A percentile compares a stretch with the other conserved stretches of the same genome.
Conservation (phyloP, 2,113 vertebrate genomes). For the Brienomyrus brachyistius region DNA sequence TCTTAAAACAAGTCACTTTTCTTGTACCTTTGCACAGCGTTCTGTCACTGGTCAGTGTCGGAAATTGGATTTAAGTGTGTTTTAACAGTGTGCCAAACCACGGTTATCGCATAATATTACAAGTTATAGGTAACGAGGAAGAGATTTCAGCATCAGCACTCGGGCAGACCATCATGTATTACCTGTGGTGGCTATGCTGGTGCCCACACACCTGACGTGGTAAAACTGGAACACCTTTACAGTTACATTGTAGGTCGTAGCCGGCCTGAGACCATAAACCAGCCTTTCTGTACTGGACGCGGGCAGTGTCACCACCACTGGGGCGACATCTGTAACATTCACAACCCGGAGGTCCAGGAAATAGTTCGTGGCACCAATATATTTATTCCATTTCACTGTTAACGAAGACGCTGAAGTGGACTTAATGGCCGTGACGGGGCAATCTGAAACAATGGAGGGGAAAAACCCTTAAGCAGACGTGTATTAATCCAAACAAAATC, state of each 20-base stretch:
- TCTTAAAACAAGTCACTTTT: background rate
- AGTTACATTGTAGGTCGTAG: constrained; percentile 45
- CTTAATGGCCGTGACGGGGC: constrained; percentile 42
- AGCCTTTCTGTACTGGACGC: constrained; percentile 26
- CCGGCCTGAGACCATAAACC: constrained; percentile 50
- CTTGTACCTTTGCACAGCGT: background rate
- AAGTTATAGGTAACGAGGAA: background rate
- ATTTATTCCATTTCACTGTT: constrained; percentile 42
- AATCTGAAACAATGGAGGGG: constrained; percentile 38
- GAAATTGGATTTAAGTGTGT: background rate
- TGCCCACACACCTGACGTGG: constrained; percentile 26
- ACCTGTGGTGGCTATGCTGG: constrained; percentile 45
- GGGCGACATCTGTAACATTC: constrained; percentile 42
- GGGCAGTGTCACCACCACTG: constrained; percentile 33
- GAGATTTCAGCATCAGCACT: background rate
- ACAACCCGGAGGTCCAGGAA: constrained; percentile 42
- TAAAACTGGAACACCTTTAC: constrained; percentile 41
- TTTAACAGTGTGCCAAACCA: background rate
- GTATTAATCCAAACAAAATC: background rate
- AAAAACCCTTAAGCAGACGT: background rate
- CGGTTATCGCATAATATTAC: background rate
- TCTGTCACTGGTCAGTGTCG: background rate
- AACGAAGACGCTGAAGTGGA: constrained; percentile 53
- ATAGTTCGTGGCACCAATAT: constrained; percentile 36
- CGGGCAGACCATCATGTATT: background rate